Evolutionary conservation across 2,888 invertebrate species (phyloP), one percentile per base, ranked within the genome.

Genomic region (Tubiluchus corallicola): DNA sequence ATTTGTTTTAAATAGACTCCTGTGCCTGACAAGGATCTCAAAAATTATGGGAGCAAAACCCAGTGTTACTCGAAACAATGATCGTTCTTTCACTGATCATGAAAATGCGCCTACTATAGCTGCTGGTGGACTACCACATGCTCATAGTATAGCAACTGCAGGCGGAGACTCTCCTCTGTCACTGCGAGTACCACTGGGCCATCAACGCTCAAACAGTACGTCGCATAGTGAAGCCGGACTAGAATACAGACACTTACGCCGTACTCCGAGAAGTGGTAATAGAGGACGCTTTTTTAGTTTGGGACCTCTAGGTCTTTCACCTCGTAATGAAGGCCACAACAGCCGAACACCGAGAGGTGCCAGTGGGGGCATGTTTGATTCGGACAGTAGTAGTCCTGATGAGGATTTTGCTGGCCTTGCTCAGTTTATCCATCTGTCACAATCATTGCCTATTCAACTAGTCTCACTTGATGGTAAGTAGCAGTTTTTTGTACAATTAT

Each of bases 391-490:
- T 29, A 9, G 9, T n/a, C 9, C 9, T n/a, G 29, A 29, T n/a
- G 29, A 29, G 9, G 9, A 9, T n/a, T 29, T 29, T 29, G 29
- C 29, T 9, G 29, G 29, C 9, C 29, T 29, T n/a, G 29, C 29
- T 9, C 29, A 29, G 29, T 29, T 29, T n/a, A 29, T 29, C 9
- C 29, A 29, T n/a, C 29, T 29, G 9, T 29, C 29, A n/a, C 29
- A 29, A 9, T 29, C 29, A n/a, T n/a, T 29, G 29, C 29, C 29
- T n/a, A n/a, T 29, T 9, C 29, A 29, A n/a, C 29, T 29, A 9
- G 29, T 29, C 29, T 29, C 29, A n/a, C n/a, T 29, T 9, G 29
- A 29, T n/a, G 29, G 29, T 29, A n/a, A 29, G 29, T 29, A n/a
- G 29, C 29, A n/a, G n/a, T n/a, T n/a, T n/a, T n/a, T n/a, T n/a